These are phyloP conservation scores for Thomomys bottae DNA, from an alignment of 2,113 vertebrate species.

Conservation along the genomic window DNA sequence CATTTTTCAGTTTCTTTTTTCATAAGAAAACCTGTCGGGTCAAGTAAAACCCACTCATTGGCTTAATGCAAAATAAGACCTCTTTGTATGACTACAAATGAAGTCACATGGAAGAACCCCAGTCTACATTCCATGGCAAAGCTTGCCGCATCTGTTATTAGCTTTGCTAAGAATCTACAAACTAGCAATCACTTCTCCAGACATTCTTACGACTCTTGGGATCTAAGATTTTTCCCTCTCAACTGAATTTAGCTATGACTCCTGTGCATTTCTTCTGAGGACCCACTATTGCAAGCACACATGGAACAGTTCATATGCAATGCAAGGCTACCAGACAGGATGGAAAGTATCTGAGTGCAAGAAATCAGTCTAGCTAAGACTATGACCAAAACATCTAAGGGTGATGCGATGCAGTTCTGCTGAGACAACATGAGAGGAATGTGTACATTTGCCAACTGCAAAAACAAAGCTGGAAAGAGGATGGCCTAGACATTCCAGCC, in stretches of 20 bases:
- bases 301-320: neutral
- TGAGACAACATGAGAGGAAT: neutral
- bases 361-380: neutral
- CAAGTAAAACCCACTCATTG: neutral
- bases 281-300: neutral
- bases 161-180: slow-evolving; percentile 40
- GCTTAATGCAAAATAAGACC: slow-evolving; percentile 6
- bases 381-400: neutral
- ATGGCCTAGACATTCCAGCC: neutral
- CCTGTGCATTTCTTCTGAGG: neutral
- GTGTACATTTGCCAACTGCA: neutral
- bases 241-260: slow-evolving; percentile 14
- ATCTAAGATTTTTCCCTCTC: slow-evolving; percentile 6
- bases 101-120: neutral
- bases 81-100: neutral
- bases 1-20: neutral
- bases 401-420: too few relatives aligned
- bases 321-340: neutral
- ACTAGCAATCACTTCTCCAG: slow-evolving; percentile 3
- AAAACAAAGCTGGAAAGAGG: neutral
- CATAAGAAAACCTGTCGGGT: slow-evolving; percentile 3
- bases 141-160: neutral
- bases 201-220: slow-evolving; percentile 41
- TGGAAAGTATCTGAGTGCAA: neutral
- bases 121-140: slow-evolving; percentile 30